phyloP scores from a whole-genome alignment of 2,113 vertebrate species.

The Poeciliopsis prolifica region DNA sequence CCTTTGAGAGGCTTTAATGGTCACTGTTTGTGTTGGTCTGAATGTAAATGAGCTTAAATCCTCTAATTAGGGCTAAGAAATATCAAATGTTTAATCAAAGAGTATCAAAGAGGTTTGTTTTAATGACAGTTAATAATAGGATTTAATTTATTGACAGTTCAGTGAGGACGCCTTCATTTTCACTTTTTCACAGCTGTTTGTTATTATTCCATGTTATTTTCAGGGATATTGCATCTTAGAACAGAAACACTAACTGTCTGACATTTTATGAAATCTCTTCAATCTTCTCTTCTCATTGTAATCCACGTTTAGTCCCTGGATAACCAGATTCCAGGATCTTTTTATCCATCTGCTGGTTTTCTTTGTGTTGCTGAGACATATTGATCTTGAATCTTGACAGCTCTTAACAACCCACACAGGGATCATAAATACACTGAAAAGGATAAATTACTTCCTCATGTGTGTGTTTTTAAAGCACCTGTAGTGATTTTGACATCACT shows the following conservation, averaged over 20 bases:
- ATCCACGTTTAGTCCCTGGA: not conserved
- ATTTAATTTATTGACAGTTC: no score
- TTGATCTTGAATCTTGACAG: slow-evolving; percentile 1
- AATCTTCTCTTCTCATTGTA: not conserved
- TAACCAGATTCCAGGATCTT: not conserved
- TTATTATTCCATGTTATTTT: not conserved
- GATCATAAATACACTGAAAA: not conserved
- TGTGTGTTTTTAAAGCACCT: not conserved
- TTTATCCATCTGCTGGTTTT: not conserved
- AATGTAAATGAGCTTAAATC: not conserved
- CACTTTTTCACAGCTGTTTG: not conserved
- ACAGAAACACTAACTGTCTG: not conserved
- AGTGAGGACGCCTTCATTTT: not conserved
- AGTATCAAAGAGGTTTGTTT: not conserved
- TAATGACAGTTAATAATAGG: no score
- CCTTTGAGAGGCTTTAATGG: not conserved
- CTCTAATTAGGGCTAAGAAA: not conserved
- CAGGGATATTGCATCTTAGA: not conserved
- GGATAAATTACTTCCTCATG: not conserved
- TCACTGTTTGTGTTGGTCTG: not conserved
- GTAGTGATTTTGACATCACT: not conserved
- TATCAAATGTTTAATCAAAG: not conserved
- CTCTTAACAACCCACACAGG: not conserved
- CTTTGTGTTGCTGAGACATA: not conserved
- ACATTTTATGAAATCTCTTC: not conserved